Evolutionary conservation across 2,113 vertebrate species (phyloP), one percentile per base, ranked within the genome.

Genomic region (Otis tarda): DNA sequence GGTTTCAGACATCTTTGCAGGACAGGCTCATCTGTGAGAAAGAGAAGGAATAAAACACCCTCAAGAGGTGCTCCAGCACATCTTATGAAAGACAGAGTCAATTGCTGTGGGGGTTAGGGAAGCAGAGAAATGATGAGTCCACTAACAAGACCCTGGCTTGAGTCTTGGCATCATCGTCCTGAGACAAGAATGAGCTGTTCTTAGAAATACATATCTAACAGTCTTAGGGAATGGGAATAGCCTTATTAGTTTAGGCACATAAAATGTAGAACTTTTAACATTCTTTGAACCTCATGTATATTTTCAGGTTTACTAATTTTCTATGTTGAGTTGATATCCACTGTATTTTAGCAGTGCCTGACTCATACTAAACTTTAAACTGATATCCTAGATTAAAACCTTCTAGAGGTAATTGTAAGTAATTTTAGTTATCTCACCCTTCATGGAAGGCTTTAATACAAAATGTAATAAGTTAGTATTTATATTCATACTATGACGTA

Each of bases 1-100:
- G 41, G 41, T 43, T 43, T 81, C 64, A 64, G 23, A 50, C 9
- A 28, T 4, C 9, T 90, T 56, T 76, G 4, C 28, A 68, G 18
- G 31, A 68, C 14, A 76, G 27, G 11, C 6, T 90, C 12, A 61
- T 83, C 50, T 69, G 10, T 53, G 45, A 80, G 33, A 91, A 91
- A 84, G 11, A 87, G 33, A 50, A 12, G 8, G 35, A 10, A 28
- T 63, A 56, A 56, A 80, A 6, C 3, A n/a, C 10, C 6, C 45
- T 61, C 45, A 57, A 37, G 50, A 90, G 9, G 4, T 57, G 16
- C 2, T 55, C 10, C 20, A 49, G 27, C 41, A 57, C 0, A 0
- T 56, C 14, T 76, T 41, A 31, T 6, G 41, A 50, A 83, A 86
- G 31, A 50, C 22, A n/a, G 19, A 79, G 9, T 69, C 90, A 92